These are phyloP conservation scores for Dryocosmus kuriphilus DNA, from an alignment of 2,888 invertebrate species.

Conservation along the genomic window DNA sequence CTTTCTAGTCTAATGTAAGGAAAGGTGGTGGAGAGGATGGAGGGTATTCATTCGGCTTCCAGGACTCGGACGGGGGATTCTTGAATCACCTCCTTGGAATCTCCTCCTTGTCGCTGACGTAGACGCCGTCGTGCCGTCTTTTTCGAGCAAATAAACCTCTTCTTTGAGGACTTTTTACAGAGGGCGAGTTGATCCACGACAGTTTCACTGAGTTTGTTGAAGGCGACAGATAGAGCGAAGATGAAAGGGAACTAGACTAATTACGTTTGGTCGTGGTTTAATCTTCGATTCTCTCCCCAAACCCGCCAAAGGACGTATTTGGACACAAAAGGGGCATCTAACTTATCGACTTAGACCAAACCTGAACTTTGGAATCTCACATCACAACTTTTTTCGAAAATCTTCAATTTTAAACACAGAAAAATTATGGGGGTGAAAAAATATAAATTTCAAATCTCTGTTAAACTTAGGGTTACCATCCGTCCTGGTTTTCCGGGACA, in stretches of 20 bases:
- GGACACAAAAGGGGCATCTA: background rate
- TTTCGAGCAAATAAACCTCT: slow-evolving; percentile 61
- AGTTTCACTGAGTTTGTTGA: slow-evolving; percentile 58
- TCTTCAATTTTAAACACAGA: no score
- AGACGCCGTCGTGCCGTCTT: slow-evolving; percentile 53
- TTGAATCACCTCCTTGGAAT: slow-evolving; percentile 24
- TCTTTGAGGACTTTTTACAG: slow-evolving; percentile 58
- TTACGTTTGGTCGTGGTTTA: slow-evolving; percentile 65
- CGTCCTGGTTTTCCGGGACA: no score
- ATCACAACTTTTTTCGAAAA: background rate
- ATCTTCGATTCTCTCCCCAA: slow-evolving; percentile 62
- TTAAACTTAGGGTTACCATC: no score
- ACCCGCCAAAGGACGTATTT: slow-evolving; percentile 1
- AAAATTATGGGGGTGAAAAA: no score
- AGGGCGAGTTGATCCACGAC: slow-evolving; percentile 54
- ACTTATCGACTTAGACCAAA: slow-evolving; percentile 9
- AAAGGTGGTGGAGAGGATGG: slow-evolving; percentile 25
- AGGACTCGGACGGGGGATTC: background rate
- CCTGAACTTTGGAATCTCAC: slow-evolving; percentile 14
- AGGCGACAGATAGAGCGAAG: slow-evolving; percentile 63
- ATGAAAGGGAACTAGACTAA: slow-evolving; percentile 67
- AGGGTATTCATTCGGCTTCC: slow-evolving; percentile 45
- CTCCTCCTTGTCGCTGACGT: slow-evolving; percentile 44
- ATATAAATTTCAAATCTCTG: no score
- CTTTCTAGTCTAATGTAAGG: slow-evolving; percentile 41